A percentile compares a stretch with the other conserved stretches of the same genome.
phyloP scores from a whole-genome alignment of 2,797 vertebrate species.

The Anguilla obscura region DNA sequence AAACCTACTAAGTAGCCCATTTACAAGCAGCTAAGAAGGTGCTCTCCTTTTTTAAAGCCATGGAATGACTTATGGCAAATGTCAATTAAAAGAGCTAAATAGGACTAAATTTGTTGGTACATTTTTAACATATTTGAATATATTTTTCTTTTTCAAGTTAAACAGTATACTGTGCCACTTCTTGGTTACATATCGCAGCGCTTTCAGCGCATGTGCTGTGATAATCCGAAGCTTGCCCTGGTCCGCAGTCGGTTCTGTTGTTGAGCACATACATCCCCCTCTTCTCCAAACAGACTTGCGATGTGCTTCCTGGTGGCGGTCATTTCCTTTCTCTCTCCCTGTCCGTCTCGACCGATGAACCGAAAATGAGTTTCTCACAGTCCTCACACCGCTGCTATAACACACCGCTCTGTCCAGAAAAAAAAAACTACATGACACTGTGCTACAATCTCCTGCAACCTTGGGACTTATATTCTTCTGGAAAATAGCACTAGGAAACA shows the following conservation, averaged over 20 bases:
- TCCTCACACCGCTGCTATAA: background rate
- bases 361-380: slow-evolving; percentile 6
- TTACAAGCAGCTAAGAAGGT: background rate
- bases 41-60: background rate
- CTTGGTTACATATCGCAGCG: background rate
- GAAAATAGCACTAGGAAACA: background rate
- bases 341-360: slow-evolving; percentile 2
- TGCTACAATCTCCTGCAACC: background rate
- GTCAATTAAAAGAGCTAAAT: background rate
- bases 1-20: background rate
- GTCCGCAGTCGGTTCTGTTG: background rate
- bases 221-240: background rate
- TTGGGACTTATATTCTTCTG: background rate
- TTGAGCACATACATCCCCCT: background rate
- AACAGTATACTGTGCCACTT: background rate
- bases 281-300: background rate
- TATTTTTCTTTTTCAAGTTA: background rate
- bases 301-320: background rate
- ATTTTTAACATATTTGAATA: background rate
- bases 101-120: background rate
- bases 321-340: background rate
- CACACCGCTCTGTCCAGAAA: background rate
- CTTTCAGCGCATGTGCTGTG: background rate
- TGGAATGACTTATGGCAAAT: background rate
- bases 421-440: background rate